These are phyloP conservation scores for Hemitrygon akajei DNA, from an alignment of 2,797 vertebrate genomes.

Conservation along the genomic window DNA sequence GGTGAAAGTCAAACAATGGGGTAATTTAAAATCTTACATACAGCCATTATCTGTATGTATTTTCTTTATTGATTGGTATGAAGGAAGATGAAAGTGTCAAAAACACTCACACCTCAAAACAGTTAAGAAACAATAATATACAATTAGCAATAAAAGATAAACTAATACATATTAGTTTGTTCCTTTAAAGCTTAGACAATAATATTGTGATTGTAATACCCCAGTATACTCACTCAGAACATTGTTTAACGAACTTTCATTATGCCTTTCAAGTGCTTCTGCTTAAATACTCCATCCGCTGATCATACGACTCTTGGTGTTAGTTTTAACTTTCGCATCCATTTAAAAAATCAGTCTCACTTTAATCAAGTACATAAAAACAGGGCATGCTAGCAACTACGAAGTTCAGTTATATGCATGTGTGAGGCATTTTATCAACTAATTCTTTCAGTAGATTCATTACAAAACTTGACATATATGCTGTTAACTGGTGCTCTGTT, in stretches of 20 bases:
- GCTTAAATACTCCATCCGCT: background rate
- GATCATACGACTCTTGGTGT: background rate
- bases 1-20: background rate
- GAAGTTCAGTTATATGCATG: background rate
- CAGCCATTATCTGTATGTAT: background rate
- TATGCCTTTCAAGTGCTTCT: background rate
- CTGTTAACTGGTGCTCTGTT: background rate
- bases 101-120: background rate
- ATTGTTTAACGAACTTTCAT: background rate
- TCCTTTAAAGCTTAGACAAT: slow-evolving; percentile 6
- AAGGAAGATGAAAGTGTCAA: background rate
- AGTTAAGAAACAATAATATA: background rate
- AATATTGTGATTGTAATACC: background rate
- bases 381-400: background rate
- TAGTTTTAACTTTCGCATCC: background rate
- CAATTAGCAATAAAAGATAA: background rate
- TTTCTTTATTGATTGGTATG: background rate
- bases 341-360: background rate
- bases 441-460: background rate
- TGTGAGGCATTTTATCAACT: background rate
- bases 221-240: slow-evolving; percentile 19
- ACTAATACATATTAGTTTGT: background rate
- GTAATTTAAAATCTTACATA: background rate
- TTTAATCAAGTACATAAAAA: background rate
- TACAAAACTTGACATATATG: background rate